A percentile compares a stretch with the other conserved stretches of the same genome.
Evolutionary conservation across 2,888 invertebrate genomes (phyloP).

Genomic region (Stramonita haemastoma): DNA sequence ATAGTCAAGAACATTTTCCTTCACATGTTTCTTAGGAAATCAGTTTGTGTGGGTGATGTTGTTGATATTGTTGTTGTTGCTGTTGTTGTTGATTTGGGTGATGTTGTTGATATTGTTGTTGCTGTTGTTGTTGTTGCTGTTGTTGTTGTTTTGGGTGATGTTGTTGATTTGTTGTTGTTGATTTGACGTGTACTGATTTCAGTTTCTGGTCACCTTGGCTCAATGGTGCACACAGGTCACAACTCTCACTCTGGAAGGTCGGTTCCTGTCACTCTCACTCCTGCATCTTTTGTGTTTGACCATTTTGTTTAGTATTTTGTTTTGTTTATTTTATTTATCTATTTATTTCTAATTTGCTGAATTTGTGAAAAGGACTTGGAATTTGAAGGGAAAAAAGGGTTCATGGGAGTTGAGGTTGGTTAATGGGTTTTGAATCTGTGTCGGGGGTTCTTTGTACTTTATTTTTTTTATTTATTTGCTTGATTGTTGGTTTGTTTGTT

Average conservation of each 20-base stretch:
- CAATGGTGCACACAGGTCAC: constrained; percentile 49
- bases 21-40: too few relatives aligned
- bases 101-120: too few relatives aligned
- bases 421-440: not conserved
- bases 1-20: too few relatives aligned
- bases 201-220: constrained; percentile 49
- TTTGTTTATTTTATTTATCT: not conserved
- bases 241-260: constrained; percentile 49
- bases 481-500: not conserved
- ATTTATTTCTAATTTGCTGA: not conserved
- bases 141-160: too few relatives aligned
- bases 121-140: too few relatives aligned
- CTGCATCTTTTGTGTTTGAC: too few relatives aligned
- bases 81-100: too few relatives aligned
- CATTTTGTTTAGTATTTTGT: not conserved
- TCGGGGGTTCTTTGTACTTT: not conserved
- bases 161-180: too few relatives aligned
- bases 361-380: not conserved
- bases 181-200: constrained; percentile 17
- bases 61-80: too few relatives aligned
- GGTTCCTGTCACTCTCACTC: constrained; percentile 10
- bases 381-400: not conserved
- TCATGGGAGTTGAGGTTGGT: not conserved
- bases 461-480: not conserved
- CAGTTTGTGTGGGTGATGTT: too few relatives aligned